Conservation (phyloP, 1,140 invertebrate genomes). For the Brachionus calyciflorus region DNA sequence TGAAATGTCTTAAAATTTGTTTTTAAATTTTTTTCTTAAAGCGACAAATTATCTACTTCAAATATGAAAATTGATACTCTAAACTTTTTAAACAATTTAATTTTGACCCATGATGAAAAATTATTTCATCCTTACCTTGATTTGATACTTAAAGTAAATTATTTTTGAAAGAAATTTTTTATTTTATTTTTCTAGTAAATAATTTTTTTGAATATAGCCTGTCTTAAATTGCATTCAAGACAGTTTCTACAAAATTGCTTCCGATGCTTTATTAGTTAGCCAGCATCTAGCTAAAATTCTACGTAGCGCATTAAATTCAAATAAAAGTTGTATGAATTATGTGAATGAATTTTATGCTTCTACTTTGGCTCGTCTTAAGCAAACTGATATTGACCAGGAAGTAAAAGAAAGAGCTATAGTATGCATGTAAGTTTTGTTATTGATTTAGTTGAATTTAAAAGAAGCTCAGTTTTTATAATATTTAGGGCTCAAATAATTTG, state of each 20-base stretch:
- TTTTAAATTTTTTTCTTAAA: conserved; percentile 54
- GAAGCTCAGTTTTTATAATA: no score
- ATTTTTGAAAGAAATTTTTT: not conserved
- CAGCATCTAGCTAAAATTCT: conserved; percentile 92
- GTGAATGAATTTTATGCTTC: conserved; percentile 78
- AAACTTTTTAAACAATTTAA: conserved; percentile 81
- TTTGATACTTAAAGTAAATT: conserved; percentile 72
- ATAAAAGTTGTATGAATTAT: conserved; percentile 75
- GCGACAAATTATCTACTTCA: conserved; percentile 87
- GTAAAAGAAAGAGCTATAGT: conserved; percentile 95
- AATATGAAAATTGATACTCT: conserved; percentile 98
- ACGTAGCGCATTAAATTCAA: conserved; percentile 65
- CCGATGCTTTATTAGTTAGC: conserved; percentile 84
- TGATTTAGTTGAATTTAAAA: no score
- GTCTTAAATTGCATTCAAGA: conserved; percentile 84
- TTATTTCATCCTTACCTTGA: conserved; percentile 76
- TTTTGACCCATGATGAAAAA: conserved; percentile 76
- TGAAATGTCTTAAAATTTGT: not conserved
- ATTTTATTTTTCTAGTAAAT: not conserved
- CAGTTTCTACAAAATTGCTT: conserved; percentile 96
- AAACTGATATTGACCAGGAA: conserved; percentile 96
- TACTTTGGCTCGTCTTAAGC: conserved; percentile 75
- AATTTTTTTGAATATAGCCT: conserved; percentile 60
- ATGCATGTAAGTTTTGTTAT: conserved; percentile 69
- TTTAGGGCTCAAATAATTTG: conserved; percentile 79